Evolutionary conservation across 2,888 invertebrate genomes (phyloP), one percentile per base, ranked within the genome.

Genomic region (Exocentrus adspersus): DNA sequence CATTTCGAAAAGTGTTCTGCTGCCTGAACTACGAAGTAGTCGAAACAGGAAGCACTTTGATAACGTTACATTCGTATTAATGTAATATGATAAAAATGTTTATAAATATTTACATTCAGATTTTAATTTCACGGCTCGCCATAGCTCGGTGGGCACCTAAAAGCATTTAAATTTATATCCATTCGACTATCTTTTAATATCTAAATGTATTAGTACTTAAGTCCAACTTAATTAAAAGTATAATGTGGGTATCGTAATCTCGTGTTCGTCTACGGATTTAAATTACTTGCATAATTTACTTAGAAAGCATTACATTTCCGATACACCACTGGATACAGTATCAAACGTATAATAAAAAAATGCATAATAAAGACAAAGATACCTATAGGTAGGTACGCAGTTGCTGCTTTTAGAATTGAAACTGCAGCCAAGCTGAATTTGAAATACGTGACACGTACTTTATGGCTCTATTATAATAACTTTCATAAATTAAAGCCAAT

Each of bases 21-120:
- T 61, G 59, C 54, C 51, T 64, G 64, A 64, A 54, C 56, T 21
- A n/a, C n/a, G n/a, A n/a, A n/a, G n/a, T n/a, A 42, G 54, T 9
- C 21, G 45, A 30, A 61, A 64, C 67, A 64, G 63, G 64, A 67
- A 58, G 57, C 51, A 42, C 17, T 51, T 60, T 51, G 41, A 46
- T 21, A 42, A 20, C 30, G 24, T 45, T 24, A 48, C 41, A 43
- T 50, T 37, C 14, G 21, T 41, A 42, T 32, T 28, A 41, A 9
- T 58, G 24, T 24, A 37, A 20, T 37, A n/a, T 16, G 20, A 43
- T 43, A 16, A 43, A 16, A 16, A 3, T 43, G 16, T 43, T 43
- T 43, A 43, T 37, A 48, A 48, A 48, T 48, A 48, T 48, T 48
- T 48, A 48, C 21, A 21, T 48, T 21, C n/a, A 24, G 24, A 16